These are phyloP conservation scores for Euleptes europaea DNA, from an alignment of 2,113 vertebrate genomes.

Conservation along the genomic window DNA sequence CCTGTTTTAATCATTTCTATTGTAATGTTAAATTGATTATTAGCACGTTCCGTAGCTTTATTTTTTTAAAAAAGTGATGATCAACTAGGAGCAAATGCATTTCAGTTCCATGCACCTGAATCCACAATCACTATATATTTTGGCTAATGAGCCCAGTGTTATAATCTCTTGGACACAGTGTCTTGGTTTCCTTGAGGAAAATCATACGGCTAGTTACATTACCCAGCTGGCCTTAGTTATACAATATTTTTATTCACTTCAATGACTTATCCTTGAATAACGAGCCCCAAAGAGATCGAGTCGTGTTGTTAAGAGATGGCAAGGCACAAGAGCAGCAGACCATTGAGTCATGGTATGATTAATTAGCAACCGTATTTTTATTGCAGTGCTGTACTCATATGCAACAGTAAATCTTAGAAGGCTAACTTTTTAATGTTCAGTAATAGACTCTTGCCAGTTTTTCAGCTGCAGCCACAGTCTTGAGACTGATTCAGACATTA, in stretches of 20 bases:
- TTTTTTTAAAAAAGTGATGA: neutral
- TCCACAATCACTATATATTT: neutral
- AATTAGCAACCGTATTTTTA: conserved; percentile 36
- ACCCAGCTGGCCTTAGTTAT: conserved; percentile 1
- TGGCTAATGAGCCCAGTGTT: neutral
- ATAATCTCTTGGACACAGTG: neutral
- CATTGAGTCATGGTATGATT: conserved; percentile 47
- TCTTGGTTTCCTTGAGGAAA: neutral
- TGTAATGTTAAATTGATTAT: neutral
- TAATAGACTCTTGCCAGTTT: conserved; percentile 21
- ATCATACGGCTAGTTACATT: neutral
- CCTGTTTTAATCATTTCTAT: neutral
- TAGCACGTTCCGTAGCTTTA: neutral
- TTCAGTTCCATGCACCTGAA: neutral
- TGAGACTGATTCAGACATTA: neutral
- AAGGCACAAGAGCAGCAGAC: conserved; percentile 30
- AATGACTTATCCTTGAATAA: conserved; percentile 46
- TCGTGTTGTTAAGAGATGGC: conserved; percentile 38
- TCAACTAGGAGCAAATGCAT: neutral
- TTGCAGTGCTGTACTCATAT: conserved; percentile 13
- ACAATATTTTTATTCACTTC: conserved; percentile 23
- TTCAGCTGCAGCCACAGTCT: conserved; percentile 15
- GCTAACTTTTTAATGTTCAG: conserved; percentile 42
- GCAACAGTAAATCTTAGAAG: conserved; percentile 34
- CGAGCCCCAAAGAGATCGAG: conserved; percentile 30